A percentile compares a stretch with the other conserved stretches of the same genome.
Conservation (phyloP, 2,113 vertebrate genomes). For the Polyodon spathula region DNA sequence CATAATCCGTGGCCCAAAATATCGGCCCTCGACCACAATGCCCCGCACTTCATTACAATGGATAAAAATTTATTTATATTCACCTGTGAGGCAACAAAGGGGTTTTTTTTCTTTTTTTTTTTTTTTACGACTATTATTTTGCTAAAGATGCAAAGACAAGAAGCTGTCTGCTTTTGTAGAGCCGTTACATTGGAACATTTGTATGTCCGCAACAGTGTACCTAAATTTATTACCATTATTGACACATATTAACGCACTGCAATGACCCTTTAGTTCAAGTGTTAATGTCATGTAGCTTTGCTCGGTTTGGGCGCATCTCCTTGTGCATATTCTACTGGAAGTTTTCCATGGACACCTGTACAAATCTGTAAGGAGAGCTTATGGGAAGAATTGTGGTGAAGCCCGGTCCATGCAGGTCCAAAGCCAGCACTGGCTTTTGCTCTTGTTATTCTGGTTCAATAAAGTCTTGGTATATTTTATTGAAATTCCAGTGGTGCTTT, state of each 20-base stretch:
- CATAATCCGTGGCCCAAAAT: too few species aligned
- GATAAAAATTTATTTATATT: too few species aligned
- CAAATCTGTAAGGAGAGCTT: background rate
- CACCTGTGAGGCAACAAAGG: too few species aligned
- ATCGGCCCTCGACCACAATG: too few species aligned
- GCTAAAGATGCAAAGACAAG: too few species aligned
- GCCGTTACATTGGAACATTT: too few species aligned
- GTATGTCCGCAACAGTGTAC: too few species aligned
- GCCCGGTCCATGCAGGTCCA: background rate
- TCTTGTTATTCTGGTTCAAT: slow-evolving; percentile 1
- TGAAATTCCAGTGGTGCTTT: background rate
- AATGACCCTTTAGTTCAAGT: background rate
- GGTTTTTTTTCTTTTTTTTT: too few species aligned
- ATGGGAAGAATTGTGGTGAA: background rate
- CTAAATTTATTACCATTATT: too few species aligned
- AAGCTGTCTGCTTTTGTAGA: too few species aligned
- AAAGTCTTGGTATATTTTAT: background rate
- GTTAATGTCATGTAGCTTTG: background rate
- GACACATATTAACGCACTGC: background rate
- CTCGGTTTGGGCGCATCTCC: background rate
- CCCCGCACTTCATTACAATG: too few species aligned
- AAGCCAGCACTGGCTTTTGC: background rate
- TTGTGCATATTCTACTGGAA: background rate
- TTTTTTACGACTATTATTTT: too few species aligned
- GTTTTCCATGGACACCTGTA: background rate